Base-by-base conservation (phyloP, 2,113 vertebrate species). In the Castor canadensis region DNA sequence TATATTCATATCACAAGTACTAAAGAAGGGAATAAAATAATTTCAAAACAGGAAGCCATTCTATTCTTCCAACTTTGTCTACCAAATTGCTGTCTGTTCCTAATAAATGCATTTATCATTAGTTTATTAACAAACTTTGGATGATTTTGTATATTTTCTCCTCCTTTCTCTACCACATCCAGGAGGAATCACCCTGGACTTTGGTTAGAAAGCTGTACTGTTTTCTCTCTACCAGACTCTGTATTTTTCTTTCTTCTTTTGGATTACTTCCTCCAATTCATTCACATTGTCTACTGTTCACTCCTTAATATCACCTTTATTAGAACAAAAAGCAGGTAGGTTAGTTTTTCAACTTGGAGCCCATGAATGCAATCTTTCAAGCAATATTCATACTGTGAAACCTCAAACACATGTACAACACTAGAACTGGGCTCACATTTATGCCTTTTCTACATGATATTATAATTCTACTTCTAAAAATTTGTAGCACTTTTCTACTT, bases 61-160 rank as follows among this genome's bases (percentile, higher is more conserved):
- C 9, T 58, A 0, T 40, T 86, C 54, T 92, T 87, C 38, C 1
- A 64, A n/a, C 20, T 60, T 47, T 77, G 52, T 24, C 38, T 87
- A 40, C 9, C 0, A 35, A 15, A 35, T 0, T 66, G 1, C 58
- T 86, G 6, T 66, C 11, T 71, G 0, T 2, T 20, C 32, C 32
- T 89, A 85, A 40, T 30, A 47, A 19, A 58, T 19, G 1, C 17
- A 8, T 45, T 82, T 22, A 56, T 72, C 52, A 43, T 89, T 40
- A 89, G 4, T 58, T 86, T 71, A 16, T 85, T 67, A 54, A 52
- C 11, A 71, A 64, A 60, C 13, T 71, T 64, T 77, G 6, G 0
- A 49, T 88, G 83, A 84, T 67, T 60, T 77, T 79, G 1, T 54
- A 10, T 56, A 9, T 38, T 5, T 1, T 47, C 67, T 79, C 62